Evolutionary conservation across 2,888 invertebrate species (phyloP).

Genomic region (Arctia plantaginis): DNA sequence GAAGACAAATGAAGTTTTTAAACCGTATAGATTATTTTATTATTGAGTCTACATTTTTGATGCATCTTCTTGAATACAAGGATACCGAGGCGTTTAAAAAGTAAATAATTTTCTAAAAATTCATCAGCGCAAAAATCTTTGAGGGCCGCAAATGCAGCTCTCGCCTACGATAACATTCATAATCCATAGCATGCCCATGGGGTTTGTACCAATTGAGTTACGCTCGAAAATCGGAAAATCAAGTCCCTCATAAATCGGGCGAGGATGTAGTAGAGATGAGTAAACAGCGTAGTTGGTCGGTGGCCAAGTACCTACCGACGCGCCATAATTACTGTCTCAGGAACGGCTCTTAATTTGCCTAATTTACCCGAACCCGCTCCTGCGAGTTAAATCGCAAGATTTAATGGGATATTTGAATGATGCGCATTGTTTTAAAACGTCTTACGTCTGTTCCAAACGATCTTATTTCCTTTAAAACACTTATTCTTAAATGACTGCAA

Average conservation of each 20-base stretch:
- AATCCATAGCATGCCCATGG: slow-evolving; percentile 68
- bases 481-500: slow-evolving; percentile 46
- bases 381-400: slow-evolving; percentile 78
- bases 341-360: slow-evolving; percentile 84
- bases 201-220: slow-evolving; percentile 68
- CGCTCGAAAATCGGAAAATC: slow-evolving; percentile 70
- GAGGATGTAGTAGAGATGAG: slow-evolving; percentile 51
- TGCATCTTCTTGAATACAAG: neutral
- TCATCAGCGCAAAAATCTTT: slow-evolving; percentile 46
- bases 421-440: slow-evolving; percentile 80
- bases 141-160: slow-evolving; percentile 54
- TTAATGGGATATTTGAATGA: slow-evolving; percentile 83
- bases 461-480: slow-evolving; percentile 56
- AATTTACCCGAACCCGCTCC: slow-evolving; percentile 78
- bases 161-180: slow-evolving; percentile 70
- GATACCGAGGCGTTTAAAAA: neutral
- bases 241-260: slow-evolving; percentile 65
- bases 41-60: neutral
- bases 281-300: slow-evolving; percentile 66
- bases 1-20: neutral
- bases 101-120: slow-evolving; percentile 6
- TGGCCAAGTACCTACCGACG: slow-evolving; percentile 79
- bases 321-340: slow-evolving; percentile 82
- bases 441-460: slow-evolving; percentile 71
- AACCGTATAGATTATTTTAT: neutral